Evolutionary conservation across 2,113 vertebrate species (phyloP).

Genomic region (Psittacus erithacus): DNA sequence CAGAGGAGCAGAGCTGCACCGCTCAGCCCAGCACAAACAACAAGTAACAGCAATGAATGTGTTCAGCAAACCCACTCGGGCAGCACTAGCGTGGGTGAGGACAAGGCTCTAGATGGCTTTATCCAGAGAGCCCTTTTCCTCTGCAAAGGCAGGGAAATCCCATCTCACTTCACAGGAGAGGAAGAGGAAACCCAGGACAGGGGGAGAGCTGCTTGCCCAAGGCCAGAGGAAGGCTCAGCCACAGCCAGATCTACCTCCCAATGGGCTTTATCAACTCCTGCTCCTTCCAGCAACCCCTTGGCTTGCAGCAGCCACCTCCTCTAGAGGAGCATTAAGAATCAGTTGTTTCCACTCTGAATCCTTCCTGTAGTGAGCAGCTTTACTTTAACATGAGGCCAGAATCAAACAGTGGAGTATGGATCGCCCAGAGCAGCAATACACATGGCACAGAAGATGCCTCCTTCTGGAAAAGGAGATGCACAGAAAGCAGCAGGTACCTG

Average conservation of each 20-base stretch:
- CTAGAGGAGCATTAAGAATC: neutral
- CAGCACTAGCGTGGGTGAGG: neutral
- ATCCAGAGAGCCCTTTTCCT: neutral
- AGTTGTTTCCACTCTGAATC: neutral
- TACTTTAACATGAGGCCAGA: accelerated
- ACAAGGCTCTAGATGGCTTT: neutral
- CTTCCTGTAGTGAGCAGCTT: accelerated
- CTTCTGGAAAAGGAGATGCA: neutral
- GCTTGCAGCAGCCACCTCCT: neutral
- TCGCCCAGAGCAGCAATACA: neutral
- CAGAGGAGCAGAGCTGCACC: neutral
- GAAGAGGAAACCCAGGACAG: neutral
- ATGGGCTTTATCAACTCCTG: neutral
- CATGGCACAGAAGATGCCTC: neutral
- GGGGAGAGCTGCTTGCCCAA: neutral
- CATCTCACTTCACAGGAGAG: neutral
- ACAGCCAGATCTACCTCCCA: neutral
- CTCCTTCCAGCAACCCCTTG: neutral
- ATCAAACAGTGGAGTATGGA: neutral
- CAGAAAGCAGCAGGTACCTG: neutral
- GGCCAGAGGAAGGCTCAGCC: neutral
- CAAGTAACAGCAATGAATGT: accelerated
- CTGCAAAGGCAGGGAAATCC: neutral
- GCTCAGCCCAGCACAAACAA: neutral
- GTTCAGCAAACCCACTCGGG: neutral